phyloP scores from a whole-genome alignment of 2,888 invertebrate species.

The Hirudinaria manillensis region DNA sequence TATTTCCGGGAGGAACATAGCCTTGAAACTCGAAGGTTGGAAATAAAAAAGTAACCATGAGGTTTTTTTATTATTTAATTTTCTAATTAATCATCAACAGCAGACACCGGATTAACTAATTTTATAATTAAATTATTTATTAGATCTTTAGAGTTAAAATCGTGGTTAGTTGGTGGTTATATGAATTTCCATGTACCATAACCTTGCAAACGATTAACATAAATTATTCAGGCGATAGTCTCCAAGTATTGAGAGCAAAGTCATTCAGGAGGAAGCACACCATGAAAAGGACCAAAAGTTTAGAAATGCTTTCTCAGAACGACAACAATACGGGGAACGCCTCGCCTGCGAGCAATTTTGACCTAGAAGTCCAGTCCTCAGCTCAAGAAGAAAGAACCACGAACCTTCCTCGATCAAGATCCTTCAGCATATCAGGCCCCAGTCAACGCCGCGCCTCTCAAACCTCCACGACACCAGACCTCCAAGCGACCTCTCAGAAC shows the following conservation, averaged over 20 bases:
- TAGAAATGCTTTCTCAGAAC: too few relatives aligned
- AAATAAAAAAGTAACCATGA: neutral
- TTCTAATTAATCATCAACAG: neutral
- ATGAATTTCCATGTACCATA: neutral
- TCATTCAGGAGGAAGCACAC: neutral
- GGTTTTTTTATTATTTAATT: neutral
- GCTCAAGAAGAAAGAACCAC: neutral
- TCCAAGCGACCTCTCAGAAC: constrained; percentile 6
- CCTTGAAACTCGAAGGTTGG: constrained; percentile 72
- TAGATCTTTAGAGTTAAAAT: neutral
- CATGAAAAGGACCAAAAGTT: too few relatives aligned
- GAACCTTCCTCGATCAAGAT: constrained; percentile 2
- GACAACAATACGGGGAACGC: too few relatives aligned
- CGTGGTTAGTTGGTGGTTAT: neutral
- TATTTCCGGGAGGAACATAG: constrained; percentile 93
- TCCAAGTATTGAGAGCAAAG: constrained; percentile 5
- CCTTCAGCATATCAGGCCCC: constrained; percentile 3
- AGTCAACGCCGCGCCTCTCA: neutral
- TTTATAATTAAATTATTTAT: neutral
- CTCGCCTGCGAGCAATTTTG: too few relatives aligned
- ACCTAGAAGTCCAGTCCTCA: too few relatives aligned
- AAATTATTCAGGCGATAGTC: constrained; percentile 4
- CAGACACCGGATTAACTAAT: neutral
- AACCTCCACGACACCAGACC: neutral
- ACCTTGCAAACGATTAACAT: too few relatives aligned